phyloP scores from a whole-genome alignment of 2,888 invertebrate genomes.

The Polia nebulosa region DNA sequence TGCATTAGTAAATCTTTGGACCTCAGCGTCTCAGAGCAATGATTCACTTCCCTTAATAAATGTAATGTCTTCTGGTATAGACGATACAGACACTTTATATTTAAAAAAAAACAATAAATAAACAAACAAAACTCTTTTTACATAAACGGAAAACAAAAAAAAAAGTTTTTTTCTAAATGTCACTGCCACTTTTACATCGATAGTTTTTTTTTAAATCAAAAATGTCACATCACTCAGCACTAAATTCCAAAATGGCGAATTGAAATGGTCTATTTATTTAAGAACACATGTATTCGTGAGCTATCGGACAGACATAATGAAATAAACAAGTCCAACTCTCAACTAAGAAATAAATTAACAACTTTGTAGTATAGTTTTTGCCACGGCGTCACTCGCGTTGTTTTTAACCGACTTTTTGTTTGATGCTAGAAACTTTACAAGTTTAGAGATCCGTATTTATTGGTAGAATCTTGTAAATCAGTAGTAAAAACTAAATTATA shows the following conservation, averaged over 20 bases:
- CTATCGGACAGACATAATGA: conserved; percentile 39
- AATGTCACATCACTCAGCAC: conserved; percentile 23
- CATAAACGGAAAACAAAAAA: not conserved
- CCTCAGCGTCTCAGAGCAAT: conserved; percentile 8
- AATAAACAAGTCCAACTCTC: conserved; percentile 48
- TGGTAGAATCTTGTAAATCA: not conserved
- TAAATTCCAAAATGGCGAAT: conserved; percentile 29
- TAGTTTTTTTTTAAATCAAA: not conserved
- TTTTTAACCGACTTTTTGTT: no score
- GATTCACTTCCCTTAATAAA: conserved; percentile 27
- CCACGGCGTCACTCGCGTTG: not conserved
- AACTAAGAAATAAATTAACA: conserved; percentile 21
- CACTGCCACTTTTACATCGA: conserved; percentile 6
- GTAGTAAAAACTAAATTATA: not conserved
- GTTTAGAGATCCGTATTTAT: not conserved
- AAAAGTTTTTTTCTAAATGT: not conserved
- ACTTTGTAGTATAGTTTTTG: conserved; percentile 20
- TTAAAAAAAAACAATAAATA: not conserved
- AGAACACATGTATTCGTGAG: conserved; percentile 44
- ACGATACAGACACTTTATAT: not conserved
- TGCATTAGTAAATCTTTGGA: conserved; percentile 21
- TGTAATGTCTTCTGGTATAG: conserved; percentile 23
- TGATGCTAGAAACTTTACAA: not conserved
- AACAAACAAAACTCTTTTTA: no score
- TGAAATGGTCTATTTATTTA: conserved; percentile 6